Base-by-base conservation (phyloP, 2,888 invertebrate genomes). In the Petrolisthes cinctipes region DNA sequence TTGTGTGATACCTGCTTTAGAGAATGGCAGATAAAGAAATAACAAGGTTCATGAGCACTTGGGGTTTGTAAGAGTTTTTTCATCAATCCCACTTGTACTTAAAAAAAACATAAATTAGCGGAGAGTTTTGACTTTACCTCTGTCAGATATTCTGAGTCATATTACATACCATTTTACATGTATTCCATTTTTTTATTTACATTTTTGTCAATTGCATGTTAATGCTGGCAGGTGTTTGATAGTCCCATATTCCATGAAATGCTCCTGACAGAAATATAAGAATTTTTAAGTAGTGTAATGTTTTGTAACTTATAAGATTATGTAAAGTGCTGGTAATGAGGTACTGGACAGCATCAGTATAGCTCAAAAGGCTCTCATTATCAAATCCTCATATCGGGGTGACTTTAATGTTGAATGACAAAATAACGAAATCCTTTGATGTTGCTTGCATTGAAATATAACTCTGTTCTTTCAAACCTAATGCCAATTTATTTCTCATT, bases 161-260 rank as follows among this genome's bases (percentile, higher is more conserved):
- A 81, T 83, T 87, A 88, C 79, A 79, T 89, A 83, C 80, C 89
- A 89, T 61, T 83, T 85, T 85, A 85, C 75, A 73, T 88, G 87
- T 88, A 88, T 88, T 88, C 87, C 86, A 87, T 83, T 80, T 86
- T 88, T 84, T 88, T 84, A 75, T 78, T 89, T 79, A 75, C 80
- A 79, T 78, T 83, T 86, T 86, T 86, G 83, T 86, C 86, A 80
- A 84, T 83, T 84, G 84, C 87, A 84, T 88, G 87, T 84, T 84
- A 73, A 84, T 88, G 73, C 81, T 80, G 81, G 83, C 87, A 81
- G 87, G 81, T 84, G 83, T 88, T 84, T 88, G 83, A 81, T 88
- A 84, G 80, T 81, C 84, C 87, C 84, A 81, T 84, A 84, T 84
- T 84, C 86, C 87, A 88, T 86, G 51, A 68, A 78, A 79, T 61